Conservation (phyloP, 1,140 invertebrate species). For the Drosophila athabasca region DNA sequence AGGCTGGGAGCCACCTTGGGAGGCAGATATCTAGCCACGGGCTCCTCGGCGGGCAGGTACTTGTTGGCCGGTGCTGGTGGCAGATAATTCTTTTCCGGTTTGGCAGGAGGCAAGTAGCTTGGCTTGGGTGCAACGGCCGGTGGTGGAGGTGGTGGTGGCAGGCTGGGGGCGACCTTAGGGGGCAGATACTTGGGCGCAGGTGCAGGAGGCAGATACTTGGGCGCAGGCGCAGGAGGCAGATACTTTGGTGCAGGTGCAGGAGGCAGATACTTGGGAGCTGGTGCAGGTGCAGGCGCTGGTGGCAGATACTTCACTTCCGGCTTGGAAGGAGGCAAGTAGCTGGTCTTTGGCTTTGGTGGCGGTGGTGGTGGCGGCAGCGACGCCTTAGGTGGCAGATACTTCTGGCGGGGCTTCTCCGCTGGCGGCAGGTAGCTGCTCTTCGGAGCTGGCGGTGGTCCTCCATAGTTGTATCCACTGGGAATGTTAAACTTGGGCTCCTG, state of each 20-base stretch:
- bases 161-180: constrained; percentile 54
- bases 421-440: constrained; percentile 14
- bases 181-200: constrained; percentile 35
- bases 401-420: constrained; percentile 45
- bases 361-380: constrained; percentile 36
- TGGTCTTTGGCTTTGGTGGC: constrained; percentile 24
- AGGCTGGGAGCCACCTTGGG: constrained; percentile 60
- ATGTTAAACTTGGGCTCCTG: constrained; percentile 31
- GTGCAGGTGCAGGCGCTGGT: constrained; percentile 4
- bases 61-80: constrained; percentile 47
- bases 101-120: constrained; percentile 37
- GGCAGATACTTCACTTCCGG: no score
- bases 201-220: constrained; percentile 32
- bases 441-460: constrained; percentile 12
- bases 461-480: constrained; percentile 60
- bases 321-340: no score
- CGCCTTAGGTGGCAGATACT: constrained; percentile 53
- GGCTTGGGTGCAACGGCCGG: constrained; percentile 35
- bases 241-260: constrained; percentile 17
- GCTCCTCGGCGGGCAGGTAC: constrained; percentile 42
- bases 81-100: constrained; percentile 33
- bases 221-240: constrained; percentile 45
- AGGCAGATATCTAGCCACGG: constrained; percentile 41
- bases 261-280: constrained; percentile 4
- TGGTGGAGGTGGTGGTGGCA: constrained; percentile 56